Evolutionary conservation across 2,888 invertebrate genomes (phyloP), one percentile per base, ranked within the genome.

Genomic region (Plebejus melissa): DNA sequence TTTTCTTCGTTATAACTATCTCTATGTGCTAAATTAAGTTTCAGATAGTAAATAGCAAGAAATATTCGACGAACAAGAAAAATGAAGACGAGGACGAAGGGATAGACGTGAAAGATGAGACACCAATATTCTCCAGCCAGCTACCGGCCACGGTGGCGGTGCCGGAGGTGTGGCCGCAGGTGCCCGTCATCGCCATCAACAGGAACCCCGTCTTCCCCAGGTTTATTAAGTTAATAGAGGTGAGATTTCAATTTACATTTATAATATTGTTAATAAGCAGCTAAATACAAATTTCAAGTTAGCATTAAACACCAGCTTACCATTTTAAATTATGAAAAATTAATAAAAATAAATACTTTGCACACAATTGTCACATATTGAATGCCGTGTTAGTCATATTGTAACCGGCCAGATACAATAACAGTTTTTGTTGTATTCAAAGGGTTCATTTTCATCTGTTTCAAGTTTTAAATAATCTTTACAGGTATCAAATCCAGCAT

Each of bases 221-320:
- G 81, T 99, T 99, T 89, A 98, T 99, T 81, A 99, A 99, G 93
- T 95, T 99, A 81, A 96, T 99, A 79, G 99, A 99, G 95, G 97
- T 98, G 80, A 77, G 74, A 65, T 32, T 11, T 22, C 28, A 28
- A 11, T 32, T 60, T 60, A 9, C 41, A 2, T 9, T 41, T 41
- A 41, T 50, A 50, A 4, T 50, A 50, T 50, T 13, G 50, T 50
- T 3, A 50, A 13, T 50, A 50, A 13, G 50, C 13, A 13, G 4
- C 50, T 50, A 50, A 13, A 13, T 50, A 50, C 3, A 50, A 50
- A 50, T 11, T 46, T 46, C 3, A 46, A 11, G 11, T 38, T 38
- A 38, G 38, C 38, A 38, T 38, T 38, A 38, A 38, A 38, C 5
- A 38, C 5, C 38, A 41, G 9, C 9, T 9, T 41, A 41, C 7